Percentiles rank a stretch among this genome's conserved stretches.
These are phyloP conservation scores for Cephalopterus ornatus DNA, from an alignment of 2,113 vertebrate species.

Conservation along the genomic window DNA sequence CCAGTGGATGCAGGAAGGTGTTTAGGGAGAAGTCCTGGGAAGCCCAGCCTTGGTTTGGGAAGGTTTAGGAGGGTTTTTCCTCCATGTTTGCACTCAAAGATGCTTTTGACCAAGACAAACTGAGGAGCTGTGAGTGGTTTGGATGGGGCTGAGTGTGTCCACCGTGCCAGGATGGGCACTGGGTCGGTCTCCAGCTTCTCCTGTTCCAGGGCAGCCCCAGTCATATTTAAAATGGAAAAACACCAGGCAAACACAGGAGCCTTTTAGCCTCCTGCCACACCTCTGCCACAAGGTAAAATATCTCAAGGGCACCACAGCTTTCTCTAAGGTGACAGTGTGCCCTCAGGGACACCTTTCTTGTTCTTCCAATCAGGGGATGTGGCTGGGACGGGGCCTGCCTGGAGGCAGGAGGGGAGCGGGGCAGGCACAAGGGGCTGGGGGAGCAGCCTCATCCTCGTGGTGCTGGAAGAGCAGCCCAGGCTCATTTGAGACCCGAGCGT, in stretches of 20 bases:
- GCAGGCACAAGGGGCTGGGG: neutral
- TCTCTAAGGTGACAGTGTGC: neutral
- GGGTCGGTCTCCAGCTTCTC: fast-evolving
- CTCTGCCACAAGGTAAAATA: neutral
- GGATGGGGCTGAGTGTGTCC: neutral
- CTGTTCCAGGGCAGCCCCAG: neutral
- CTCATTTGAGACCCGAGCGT: neutral
- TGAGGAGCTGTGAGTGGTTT: neutral
- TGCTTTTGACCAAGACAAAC: neutral
- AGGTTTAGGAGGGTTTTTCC: neutral
- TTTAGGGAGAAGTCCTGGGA: neutral
- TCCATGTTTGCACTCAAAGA: fast-evolving
- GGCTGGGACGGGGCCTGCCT: neutral
- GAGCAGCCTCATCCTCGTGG: neutral
- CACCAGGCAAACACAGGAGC: neutral
- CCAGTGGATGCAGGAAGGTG: fast-evolving
- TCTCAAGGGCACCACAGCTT: neutral
- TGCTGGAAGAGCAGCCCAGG: neutral
- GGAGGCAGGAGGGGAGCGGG: neutral
- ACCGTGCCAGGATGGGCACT: fast-evolving
- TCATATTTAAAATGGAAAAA: neutral
- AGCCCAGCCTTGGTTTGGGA: neutral
- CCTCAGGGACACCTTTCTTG: fast-evolving
- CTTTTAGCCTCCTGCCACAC: neutral
- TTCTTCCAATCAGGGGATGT: fast-evolving